Evolutionary conservation across 2,113 vertebrate species (phyloP).

Genomic region (Haemorhous mexicanus): DNA sequence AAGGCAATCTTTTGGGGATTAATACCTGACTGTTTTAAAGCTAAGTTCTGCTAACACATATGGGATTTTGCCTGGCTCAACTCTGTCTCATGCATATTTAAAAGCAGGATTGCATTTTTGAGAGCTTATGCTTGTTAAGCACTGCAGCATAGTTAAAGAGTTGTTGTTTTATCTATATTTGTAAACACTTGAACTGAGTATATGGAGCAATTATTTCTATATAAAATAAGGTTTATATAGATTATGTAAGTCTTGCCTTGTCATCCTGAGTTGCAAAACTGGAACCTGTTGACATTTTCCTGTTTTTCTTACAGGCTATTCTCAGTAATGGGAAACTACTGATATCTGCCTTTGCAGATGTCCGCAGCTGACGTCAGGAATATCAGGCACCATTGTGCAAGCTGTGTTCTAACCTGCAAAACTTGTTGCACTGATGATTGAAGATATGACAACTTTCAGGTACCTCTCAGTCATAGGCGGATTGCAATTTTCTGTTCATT

Average conservation of each 20-base stretch:
- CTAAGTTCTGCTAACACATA: background rate
- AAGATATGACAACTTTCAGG: background rate
- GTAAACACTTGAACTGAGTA: background rate
- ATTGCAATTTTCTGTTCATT: background rate
- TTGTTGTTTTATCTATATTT: background rate
- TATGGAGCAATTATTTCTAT: background rate
- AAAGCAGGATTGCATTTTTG: background rate
- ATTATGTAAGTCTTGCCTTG: conserved; percentile 6
- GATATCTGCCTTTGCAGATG: conserved; percentile 63
- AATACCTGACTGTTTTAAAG: background rate
- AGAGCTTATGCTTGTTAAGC: background rate
- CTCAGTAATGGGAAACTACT: conserved; percentile 26
- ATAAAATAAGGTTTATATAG: background rate
- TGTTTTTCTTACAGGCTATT: conserved; percentile 29
- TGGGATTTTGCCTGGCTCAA: background rate
- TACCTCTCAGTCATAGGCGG: background rate
- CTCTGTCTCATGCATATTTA: background rate
- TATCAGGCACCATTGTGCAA: conserved; percentile 36
- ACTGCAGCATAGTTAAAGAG: background rate
- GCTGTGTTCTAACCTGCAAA: background rate
- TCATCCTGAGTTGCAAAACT: conserved; percentile 52
- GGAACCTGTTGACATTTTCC: conserved; percentile 22
- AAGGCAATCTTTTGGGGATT: background rate
- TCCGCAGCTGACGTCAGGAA: background rate
- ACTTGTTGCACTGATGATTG: background rate